Percentiles rank a stretch among this genome's conserved stretches.
phyloP scores from a whole-genome alignment of 1,140 invertebrate genomes.

The Phthorimaea operculella region DNA sequence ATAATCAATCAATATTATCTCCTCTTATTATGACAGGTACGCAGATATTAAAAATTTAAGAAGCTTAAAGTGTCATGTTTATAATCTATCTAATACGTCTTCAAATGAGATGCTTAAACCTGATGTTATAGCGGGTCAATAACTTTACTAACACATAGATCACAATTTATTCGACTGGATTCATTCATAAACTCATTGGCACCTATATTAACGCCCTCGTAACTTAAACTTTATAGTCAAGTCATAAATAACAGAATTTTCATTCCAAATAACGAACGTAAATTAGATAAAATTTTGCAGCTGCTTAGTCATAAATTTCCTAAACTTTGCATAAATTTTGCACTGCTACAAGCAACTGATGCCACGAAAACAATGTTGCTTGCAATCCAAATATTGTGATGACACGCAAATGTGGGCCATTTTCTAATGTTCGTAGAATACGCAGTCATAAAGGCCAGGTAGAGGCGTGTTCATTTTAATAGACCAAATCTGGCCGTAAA shows the following conservation, averaged over 20 bases:
- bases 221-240: not conserved
- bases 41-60: no score
- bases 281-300: slow-evolving; percentile 2
- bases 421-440: not conserved
- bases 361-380: not conserved
- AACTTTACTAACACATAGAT: no score
- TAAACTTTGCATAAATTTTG: slow-evolving; percentile 1
- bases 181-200: not conserved
- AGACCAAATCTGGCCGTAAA: slow-evolving; percentile 27
- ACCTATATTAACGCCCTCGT: not conserved
- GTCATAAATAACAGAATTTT: not conserved
- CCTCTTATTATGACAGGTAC: no score
- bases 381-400: slow-evolving; percentile 4
- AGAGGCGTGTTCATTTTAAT: slow-evolving; percentile 7
- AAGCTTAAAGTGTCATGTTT: no score
- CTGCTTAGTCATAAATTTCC: not conserved
- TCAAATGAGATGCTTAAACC: no score
- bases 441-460: not conserved
- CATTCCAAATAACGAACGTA: not conserved
- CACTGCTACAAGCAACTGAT: not conserved
- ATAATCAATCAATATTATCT: no score
- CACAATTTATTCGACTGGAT: not conserved
- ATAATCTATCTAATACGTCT: no score
- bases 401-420: slow-evolving; percentile 1
- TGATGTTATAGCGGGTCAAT: no score